These are phyloP conservation scores for Marisa cornuarietis DNA, from an alignment of 1,140 invertebrate genomes.

Conservation along the genomic window DNA sequence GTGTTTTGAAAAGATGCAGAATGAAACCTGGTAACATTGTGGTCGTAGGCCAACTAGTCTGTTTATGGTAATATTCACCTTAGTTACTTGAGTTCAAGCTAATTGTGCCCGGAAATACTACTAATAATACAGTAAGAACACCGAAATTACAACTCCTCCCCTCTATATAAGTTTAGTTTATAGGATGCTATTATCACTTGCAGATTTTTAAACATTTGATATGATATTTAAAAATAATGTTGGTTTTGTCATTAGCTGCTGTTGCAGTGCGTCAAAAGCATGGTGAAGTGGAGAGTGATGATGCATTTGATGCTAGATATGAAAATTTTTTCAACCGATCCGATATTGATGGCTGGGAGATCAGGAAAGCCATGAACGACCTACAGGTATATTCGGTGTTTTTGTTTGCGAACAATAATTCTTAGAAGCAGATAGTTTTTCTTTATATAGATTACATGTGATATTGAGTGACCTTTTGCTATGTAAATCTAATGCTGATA, in stretches of 20 bases:
- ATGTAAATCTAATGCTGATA: too few species aligned
- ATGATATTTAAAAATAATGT: background rate
- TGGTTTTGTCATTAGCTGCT: conserved; percentile 13
- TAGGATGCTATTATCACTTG: too few species aligned
- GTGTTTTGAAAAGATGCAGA: too few species aligned
- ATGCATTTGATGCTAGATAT: conserved; percentile 41
- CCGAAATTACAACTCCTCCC: too few species aligned
- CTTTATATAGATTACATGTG: background rate
- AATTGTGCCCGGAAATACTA: too few species aligned
- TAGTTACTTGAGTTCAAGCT: background rate
- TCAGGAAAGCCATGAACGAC: conserved; percentile 75
- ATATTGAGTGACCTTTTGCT: background rate
- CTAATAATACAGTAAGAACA: too few species aligned
- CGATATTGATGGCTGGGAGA: conserved; percentile 96
- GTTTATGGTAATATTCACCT: background rate
- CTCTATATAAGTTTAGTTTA: too few species aligned
- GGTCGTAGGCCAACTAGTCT: background rate
- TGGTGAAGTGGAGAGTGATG: conserved; percentile 33
- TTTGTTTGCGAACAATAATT: background rate
- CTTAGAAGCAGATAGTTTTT: background rate
- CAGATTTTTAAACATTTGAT: background rate
- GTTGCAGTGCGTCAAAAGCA: conserved; percentile 23
- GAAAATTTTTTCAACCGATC: conserved; percentile 77
- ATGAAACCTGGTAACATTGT: background rate
- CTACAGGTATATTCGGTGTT: conserved; percentile 38